These are phyloP conservation scores for Mesopsocus fuscifrons DNA, from an alignment of 2,888 invertebrate genomes.

Conservation along the genomic window DNA sequence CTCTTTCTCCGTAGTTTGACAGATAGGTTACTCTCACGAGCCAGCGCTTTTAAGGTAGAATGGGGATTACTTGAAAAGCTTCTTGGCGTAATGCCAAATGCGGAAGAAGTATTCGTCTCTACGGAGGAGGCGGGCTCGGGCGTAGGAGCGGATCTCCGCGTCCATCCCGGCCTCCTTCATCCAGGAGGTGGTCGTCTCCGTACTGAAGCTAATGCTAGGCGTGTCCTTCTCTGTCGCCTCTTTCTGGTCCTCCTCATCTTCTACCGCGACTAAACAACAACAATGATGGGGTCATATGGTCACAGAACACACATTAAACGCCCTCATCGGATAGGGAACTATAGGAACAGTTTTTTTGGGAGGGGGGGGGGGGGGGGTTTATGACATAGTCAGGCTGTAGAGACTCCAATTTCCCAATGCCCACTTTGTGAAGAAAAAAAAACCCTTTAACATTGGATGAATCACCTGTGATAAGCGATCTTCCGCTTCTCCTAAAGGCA, in stretches of 20 bases:
- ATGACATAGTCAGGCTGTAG: too few species aligned
- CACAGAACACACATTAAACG: background rate
- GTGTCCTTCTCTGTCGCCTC: constrained; percentile 48
- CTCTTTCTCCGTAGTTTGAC: background rate
- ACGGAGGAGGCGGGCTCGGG: constrained; percentile 62
- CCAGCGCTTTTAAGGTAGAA: background rate
- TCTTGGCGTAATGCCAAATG: constrained; percentile 74
- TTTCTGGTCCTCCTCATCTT: constrained; percentile 30
- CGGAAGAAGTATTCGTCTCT: constrained; percentile 93
- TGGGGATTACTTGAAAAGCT: constrained; percentile 49
- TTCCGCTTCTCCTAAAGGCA: too few species aligned
- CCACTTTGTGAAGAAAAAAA: too few species aligned
- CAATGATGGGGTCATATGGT: constrained; percentile 1
- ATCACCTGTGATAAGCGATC: too few species aligned
- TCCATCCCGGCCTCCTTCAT: constrained; percentile 84
- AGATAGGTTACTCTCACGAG: background rate
- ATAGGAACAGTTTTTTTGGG: too few species aligned
- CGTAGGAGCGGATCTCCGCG: constrained; percentile 78
- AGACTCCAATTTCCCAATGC: too few species aligned
- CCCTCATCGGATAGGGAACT: background rate
- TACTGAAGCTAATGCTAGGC: constrained; percentile 54
- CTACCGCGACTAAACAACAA: constrained; percentile 26
- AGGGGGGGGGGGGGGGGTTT: too few species aligned
- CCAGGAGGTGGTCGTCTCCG: constrained; percentile 90
- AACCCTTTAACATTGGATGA: too few species aligned